These are phyloP conservation scores for Papilio dardanus DNA, from an alignment of 1,140 invertebrate genomes.

Conservation along the genomic window DNA sequence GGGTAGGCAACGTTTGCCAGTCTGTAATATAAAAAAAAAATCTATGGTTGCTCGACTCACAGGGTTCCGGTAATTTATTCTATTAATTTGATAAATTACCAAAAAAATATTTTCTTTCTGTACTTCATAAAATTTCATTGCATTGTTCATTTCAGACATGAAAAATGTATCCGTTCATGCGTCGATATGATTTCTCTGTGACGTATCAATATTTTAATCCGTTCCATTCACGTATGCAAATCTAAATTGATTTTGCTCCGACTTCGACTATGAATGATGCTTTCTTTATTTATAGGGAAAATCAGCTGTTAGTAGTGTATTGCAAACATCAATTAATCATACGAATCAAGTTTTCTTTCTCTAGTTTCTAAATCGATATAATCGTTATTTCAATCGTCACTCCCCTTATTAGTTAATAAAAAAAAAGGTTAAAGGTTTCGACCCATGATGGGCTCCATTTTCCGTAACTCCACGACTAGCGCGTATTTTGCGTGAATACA, in stretches of 20 bases:
- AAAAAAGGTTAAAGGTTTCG: no score
- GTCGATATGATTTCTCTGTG: slow-evolving; percentile 5
- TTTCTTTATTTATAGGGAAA: neutral
- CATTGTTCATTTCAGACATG: neutral
- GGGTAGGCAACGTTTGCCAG: no score
- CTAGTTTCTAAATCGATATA: no score
- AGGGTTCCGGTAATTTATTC: no score
- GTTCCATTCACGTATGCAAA: slow-evolving; percentile 14
- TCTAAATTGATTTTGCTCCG: neutral
- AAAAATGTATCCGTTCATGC: neutral
- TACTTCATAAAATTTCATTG: neutral
- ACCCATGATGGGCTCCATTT: no score
- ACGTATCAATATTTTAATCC: slow-evolving; percentile 19
- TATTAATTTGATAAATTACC: no score
- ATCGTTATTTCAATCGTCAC: no score
- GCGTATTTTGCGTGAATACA: no score
- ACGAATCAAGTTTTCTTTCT: no score
- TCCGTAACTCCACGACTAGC: no score
- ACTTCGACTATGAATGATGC: neutral
- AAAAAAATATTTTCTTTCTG: neutral
- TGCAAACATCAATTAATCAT: neutral
- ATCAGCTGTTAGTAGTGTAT: neutral
- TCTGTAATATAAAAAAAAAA: no score
- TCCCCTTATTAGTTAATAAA: no score
- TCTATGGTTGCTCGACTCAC: neutral